Conservation (phyloP, 2,888 invertebrate species). For the Andrena fulva region DNA sequence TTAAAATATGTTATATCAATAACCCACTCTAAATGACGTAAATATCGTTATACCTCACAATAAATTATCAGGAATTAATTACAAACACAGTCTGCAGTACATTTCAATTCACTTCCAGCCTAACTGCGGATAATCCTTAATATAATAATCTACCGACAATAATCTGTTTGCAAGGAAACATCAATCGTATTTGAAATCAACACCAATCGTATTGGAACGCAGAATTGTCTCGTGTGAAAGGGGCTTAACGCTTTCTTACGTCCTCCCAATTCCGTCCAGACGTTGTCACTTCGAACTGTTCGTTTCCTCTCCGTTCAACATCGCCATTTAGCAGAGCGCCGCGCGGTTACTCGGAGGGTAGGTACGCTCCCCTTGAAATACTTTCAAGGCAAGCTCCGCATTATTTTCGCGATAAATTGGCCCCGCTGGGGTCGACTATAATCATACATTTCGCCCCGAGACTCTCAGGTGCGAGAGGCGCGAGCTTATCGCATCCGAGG, state of each 20-base stretch:
- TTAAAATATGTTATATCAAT: no score
- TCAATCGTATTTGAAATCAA: no score
- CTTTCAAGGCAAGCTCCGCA: slow-evolving; percentile 16
- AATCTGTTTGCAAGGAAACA: no score
- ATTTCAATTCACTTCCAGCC: no score
- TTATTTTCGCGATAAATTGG: slow-evolving; percentile 42
- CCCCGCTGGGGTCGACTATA: not conserved
- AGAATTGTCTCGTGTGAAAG: not conserved
- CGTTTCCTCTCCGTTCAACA: not conserved
- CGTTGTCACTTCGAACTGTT: not conserved
- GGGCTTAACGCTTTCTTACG: not conserved
- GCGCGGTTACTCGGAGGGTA: not conserved
- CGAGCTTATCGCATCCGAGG: slow-evolving; percentile 40
- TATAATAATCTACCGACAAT: no score
- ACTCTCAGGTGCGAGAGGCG: slow-evolving; percentile 30
- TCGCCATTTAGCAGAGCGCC: not conserved
- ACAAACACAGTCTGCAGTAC: no score
- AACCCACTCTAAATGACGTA: no score
- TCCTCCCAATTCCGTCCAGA: not conserved
- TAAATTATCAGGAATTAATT: no score
- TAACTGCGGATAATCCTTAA: no score
- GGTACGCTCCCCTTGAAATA: slow-evolving; percentile 14
- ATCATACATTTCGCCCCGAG: slow-evolving; percentile 27
- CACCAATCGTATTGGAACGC: no score
- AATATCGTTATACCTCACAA: no score